These are phyloP conservation scores for Polypedilum pembai DNA, from an alignment of 1,140 invertebrate genomes.

Conservation along the genomic window DNA sequence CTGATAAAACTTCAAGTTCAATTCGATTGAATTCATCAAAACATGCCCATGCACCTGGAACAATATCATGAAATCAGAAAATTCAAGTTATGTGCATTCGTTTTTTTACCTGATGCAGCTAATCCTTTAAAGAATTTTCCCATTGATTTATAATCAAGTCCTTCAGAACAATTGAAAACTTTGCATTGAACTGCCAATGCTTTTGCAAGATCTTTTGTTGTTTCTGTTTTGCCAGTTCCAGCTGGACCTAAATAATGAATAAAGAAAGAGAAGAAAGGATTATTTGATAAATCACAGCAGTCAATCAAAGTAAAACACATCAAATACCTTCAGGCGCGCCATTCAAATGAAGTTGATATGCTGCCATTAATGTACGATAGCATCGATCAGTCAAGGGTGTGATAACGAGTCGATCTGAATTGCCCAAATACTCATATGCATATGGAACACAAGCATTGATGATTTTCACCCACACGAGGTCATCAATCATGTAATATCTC, in stretches of 20 bases:
- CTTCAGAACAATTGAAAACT: conserved; percentile 91
- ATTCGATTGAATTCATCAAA: conserved; percentile 96
- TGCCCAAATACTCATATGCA: conserved; percentile 87
- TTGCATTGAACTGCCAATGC: conserved; percentile 86
- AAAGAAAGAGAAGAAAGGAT: conserved; percentile 56
- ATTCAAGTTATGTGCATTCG: too few relatives aligned
- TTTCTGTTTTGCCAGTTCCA: conserved; percentile 85
- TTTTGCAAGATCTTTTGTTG: conserved; percentile 82
- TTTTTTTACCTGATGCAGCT: conserved; percentile 69
- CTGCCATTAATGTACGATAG: conserved; percentile 80
- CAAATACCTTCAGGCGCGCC: conserved; percentile 68
- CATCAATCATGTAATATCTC: conserved; percentile 83
- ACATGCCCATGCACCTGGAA: conserved; percentile 91
- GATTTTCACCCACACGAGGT: conserved; percentile 69
- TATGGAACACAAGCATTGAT: conserved; percentile 80
- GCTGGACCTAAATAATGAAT: conserved; percentile 80
- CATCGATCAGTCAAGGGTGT: conserved; percentile 77
- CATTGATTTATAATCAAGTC: conserved; percentile 89
- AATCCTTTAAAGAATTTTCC: conserved; percentile 86
- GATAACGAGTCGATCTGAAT: conserved; percentile 65
- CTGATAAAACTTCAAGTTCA: conserved; percentile 77
- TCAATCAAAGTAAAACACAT: conserved; percentile 41
- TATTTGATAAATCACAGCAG: conserved; percentile 50
- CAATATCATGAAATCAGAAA: too few relatives aligned
- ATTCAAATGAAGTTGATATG: conserved; percentile 77